Evolutionary conservation across 2,797 vertebrate species (phyloP), one percentile per base, ranked within the genome.

Genomic region (Platyrinchus mystaceus): DNA sequence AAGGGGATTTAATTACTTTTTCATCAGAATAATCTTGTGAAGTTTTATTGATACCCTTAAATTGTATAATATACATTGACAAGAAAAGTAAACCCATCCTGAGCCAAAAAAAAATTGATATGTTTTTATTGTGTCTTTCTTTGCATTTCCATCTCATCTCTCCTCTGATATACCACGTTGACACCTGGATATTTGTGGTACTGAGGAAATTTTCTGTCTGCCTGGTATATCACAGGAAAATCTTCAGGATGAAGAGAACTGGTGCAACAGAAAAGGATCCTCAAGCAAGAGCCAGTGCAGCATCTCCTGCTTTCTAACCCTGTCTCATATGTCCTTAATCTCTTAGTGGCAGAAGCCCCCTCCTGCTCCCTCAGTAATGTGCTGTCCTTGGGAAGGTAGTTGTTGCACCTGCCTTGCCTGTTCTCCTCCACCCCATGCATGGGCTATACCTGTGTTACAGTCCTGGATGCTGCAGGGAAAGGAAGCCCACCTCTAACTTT

Each of bases 351-450:
- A 56, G 55, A 74, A 85, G 24, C 14, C 15, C 27, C 12, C 2
- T 75, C 43, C 46, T 52, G 21, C 14, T 50, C 26, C 8, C 2
- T 46, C 19, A 56, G 46, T 58, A 46, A 41, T 18, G 7, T 56
- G 37, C 36, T 70, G 37, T 68, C 15, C 34, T 80, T 46, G 14
- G 55, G 28, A 62, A 74, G 6, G 22, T 5, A 5, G 7, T 39
- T 58, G 36, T 41, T 75, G 49, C 15, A 50, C 46, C 28, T 77
- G n/a, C 52, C 47, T 50, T 58, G 24, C 37, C 43, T 49, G 30
- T 84, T 74, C 47, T 39, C 14, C 43, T 83, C 43, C n/a, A 27
- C 20, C 0, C 13, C 1, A 1, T 1, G 1, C 3, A 0, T 10
- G 20, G 43, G 17, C 23, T 55, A 0, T 34, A 13, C 20, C 6